Conservation (phyloP, 2,888 invertebrate genomes). For the Eretmocerus hayati region DNA sequence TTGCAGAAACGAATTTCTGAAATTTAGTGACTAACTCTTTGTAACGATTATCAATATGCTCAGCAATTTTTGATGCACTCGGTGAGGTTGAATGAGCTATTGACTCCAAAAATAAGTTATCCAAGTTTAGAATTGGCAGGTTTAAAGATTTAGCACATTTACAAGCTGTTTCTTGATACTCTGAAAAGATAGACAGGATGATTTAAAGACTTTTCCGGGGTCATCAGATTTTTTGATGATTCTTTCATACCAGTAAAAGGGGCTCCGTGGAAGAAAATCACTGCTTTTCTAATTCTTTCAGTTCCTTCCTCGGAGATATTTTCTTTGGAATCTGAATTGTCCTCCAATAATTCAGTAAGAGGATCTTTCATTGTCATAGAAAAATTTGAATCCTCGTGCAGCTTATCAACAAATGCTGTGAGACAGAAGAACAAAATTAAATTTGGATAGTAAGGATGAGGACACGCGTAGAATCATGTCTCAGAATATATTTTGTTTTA, state of each 20-base stretch:
- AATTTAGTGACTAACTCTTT: slow-evolving; percentile 21
- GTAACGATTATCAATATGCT: slow-evolving; percentile 31
- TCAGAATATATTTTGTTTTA: too few relatives aligned
- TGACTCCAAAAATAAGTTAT: slow-evolving; percentile 30
- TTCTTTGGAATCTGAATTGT: not conserved
- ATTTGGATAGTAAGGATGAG: too few relatives aligned
- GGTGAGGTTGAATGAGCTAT: slow-evolving; percentile 25
- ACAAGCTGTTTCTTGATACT: slow-evolving; percentile 51
- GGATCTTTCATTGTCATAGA: slow-evolving; percentile 34
- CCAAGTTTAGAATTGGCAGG: slow-evolving; percentile 30
- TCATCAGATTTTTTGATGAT: too few relatives aligned
- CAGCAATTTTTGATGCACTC: slow-evolving; percentile 26
- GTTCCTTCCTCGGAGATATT: too few relatives aligned
- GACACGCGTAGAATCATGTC: too few relatives aligned
- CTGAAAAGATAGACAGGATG: slow-evolving; percentile 19
- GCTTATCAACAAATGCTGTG: slow-evolving; percentile 31
- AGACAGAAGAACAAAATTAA: too few relatives aligned
- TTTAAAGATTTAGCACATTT: slow-evolving; percentile 39
- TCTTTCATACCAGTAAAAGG: slow-evolving; percentile 47
- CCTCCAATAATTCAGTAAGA: slow-evolving; percentile 30
- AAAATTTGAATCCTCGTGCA: slow-evolving; percentile 27
- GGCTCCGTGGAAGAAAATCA: slow-evolving; percentile 49
- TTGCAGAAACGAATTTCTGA: not conserved
- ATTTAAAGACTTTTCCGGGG: not conserved
- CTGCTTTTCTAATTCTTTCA: too few relatives aligned